Base-by-base conservation (phyloP, 1,140 invertebrate genomes). In the Aphaenogaster ashmeadi region DNA sequence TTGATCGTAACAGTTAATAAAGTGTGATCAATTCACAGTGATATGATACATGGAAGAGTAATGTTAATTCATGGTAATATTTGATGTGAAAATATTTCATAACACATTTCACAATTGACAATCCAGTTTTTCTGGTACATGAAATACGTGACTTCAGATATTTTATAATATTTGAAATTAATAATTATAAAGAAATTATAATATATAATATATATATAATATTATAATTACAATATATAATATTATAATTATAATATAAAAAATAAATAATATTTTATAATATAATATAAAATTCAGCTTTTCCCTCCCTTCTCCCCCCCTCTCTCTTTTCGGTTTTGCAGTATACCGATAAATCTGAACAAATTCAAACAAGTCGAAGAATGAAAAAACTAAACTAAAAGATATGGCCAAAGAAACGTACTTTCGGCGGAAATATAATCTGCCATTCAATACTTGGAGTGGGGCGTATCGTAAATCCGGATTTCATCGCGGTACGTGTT, bases 141-240 rank as follows among this genome's bases (percentile, higher is more conserved):
- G 6, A 5, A 67, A 67, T 44, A 56, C 13, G 27, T 18, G 0
- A n/a, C 33, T 56, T 38, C 33, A 27, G 4, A 50, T 54, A 38
- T 56, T 74, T 72, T 52, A 54, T 54, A 33, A 74, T 66, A 66
- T 41, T 56, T 18, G n/a, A 66, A 66, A 38, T n/a, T 18, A 38
- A 64, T 6, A 64, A 6, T 72, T 72, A 36, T 11, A 66, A 27
- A 27, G 8, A 38, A 4, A 71, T 71, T 56, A 56, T 56, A 56
- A 56, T 27, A 27, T 27, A 27, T 27, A 27, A 27, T 27, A 27
- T 27, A 27, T 27, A 27, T 21, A 58, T 27, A 18, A 58, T 44
- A 44, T 6, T 41, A 21, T 21, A 21, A 21, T 41, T 27, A 33
- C 3, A 69, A n/a, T 18, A 36, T 54, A 54, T 74, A 54, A 18